Base-by-base conservation (phyloP, 2,888 invertebrate species). In the Reticulitermes lucifugus region DNA sequence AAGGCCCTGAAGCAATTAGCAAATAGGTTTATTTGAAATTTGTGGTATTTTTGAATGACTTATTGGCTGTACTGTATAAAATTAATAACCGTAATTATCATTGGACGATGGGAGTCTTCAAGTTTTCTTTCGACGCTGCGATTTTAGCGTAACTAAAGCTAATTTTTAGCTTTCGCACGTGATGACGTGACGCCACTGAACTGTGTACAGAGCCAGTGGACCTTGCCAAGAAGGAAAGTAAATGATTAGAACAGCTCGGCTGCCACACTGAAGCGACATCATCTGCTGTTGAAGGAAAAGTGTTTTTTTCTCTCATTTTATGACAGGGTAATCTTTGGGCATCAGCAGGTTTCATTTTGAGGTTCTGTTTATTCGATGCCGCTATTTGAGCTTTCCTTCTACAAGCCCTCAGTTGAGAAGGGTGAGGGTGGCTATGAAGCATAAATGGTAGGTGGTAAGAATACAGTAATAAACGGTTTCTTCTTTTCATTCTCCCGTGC, bases 341-440 rank as follows among this genome's bases (percentile, higher is more conserved):
- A 80, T 80, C 55, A 80, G 80, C 60, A 60, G 35, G 80, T 80
- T 80, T 80, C 80, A 80, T 80, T 80, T 60, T 80, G 80, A 80
- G 80, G 80, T 80, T 60, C 35, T 80, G 80, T 80, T 80, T 80
- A 80, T 80, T 60, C 60, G 59, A 80, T 29, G 35, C 41, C 80
- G 80, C 80, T 80, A 60, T 80, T 60, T 60, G 60, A 80, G 35
- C 80, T 9, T 80, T n/a, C 60, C 35, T 80, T 60, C 60, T 60
- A 41, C 22, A 41, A 60, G 59, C 79, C 79, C 79, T 79, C 35
- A 79, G 51, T 79, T 79, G 51, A 51, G 55, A 79, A 80, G 80
- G 80, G 80, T 41, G 80, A 80, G 80, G 59, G 60, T 29, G 79
- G 25, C 46, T 46, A 14, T 22, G 41, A 59, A 59, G 21, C n/a